Evolutionary conservation across 2,797 vertebrate species (phyloP).

Genomic region (Esox lucius): DNA sequence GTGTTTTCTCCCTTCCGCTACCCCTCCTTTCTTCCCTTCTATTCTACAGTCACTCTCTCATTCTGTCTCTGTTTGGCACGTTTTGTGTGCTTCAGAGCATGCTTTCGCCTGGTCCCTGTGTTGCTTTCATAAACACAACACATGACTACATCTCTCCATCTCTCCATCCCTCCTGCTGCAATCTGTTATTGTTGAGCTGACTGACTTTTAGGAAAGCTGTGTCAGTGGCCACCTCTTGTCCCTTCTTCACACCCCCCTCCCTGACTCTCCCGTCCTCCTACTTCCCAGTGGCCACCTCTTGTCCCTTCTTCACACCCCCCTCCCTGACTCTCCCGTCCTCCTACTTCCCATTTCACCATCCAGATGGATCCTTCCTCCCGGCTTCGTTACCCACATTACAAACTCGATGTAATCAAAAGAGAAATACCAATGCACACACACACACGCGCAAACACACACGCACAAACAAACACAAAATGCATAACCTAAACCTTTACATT

Average conservation of each 20-base stretch:
- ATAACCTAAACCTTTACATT: neutral
- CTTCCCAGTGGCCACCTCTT: slow-evolving; percentile 33
- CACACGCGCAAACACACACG: neutral
- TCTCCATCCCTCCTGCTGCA: slow-evolving; percentile 65
- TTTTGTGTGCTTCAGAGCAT: slow-evolving; percentile 52
- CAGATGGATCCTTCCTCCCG: slow-evolving; percentile 59
- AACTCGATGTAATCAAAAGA: neutral
- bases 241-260: slow-evolving; percentile 34
- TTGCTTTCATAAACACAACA: slow-evolving; percentile 63
- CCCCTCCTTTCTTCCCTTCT: slow-evolving; percentile 9
- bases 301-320: slow-evolving; percentile 42
- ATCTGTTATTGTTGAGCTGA: slow-evolving; percentile 57
- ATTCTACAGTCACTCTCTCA: slow-evolving; percentile 18
- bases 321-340: slow-evolving; percentile 35
- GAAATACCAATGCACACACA: neutral
- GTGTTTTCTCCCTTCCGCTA: slow-evolving; percentile 12
- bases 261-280: slow-evolving; percentile 41
- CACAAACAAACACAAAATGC: neutral
- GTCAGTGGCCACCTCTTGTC: slow-evolving; percentile 31
- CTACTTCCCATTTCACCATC: slow-evolving; percentile 50
- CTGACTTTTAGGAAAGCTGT: slow-evolving; percentile 50
- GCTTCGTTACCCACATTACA: neutral
- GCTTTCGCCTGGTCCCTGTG: slow-evolving; percentile 62
- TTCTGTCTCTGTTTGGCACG: slow-evolving; percentile 32
- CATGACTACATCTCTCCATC: too few relatives aligned